A percentile compares a stretch with the other conserved stretches of the same genome.
phyloP scores from a whole-genome alignment of 2,797 vertebrate species.

The Sylvilagus floridanus region DNA sequence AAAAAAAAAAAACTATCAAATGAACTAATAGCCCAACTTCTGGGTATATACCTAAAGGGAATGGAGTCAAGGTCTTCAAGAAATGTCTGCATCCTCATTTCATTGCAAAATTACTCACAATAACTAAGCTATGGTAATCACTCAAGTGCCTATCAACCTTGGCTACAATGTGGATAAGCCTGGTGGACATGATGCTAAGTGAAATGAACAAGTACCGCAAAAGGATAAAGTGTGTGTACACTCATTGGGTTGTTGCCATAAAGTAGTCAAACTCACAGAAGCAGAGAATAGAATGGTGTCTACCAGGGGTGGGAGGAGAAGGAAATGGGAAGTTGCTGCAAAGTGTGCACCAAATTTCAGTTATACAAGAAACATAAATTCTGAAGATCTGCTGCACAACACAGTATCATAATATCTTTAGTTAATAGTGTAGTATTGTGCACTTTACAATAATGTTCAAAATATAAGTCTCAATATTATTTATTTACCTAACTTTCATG shows the following conservation, averaged over 20 bases:
- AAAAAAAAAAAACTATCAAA: not conserved
- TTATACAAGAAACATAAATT: not conserved
- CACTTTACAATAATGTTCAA: not conserved
- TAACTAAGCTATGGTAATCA: no score
- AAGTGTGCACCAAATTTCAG: not conserved
- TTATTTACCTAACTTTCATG: not conserved
- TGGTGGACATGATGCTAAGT: not conserved
- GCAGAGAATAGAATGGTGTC: not conserved
- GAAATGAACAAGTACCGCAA: not conserved
- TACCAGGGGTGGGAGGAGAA: not conserved
- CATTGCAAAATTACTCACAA: not conserved
- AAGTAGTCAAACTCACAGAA: not conserved
- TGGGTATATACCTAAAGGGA: not conserved
- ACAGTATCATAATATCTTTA: not conserved
- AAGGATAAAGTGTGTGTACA: no score
- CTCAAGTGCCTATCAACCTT: no score
- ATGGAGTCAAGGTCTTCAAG: not conserved
- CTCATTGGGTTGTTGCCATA: no score
- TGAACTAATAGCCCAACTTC: not conserved
- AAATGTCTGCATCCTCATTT: not conserved
- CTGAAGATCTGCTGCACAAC: not conserved
- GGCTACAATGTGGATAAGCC: no score
- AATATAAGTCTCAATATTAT: not conserved
- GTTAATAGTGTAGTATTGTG: not conserved
- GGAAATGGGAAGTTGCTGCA: not conserved